Evolutionary conservation across 2,113 vertebrate species (phyloP).

Genomic region (Microcebus jonahi): DNA sequence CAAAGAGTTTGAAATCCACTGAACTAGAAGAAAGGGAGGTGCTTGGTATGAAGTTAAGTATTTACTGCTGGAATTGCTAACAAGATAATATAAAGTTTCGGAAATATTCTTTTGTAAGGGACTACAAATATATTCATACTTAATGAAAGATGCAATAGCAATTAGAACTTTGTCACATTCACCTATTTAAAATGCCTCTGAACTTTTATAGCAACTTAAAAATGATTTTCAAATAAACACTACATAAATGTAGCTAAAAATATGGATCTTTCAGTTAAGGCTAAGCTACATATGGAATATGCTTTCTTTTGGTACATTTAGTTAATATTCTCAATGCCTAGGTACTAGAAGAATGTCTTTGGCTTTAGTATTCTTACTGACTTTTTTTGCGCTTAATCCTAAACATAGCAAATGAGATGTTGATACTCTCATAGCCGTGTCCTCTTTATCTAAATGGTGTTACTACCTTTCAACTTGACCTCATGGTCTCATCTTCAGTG

Average conservation of each 20-base stretch:
- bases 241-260: not conserved
- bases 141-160: not conserved
- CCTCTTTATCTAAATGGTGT: not conserved
- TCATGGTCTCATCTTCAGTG: not conserved
- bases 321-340: not conserved
- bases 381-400: not conserved
- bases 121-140: not conserved
- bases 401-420: not conserved
- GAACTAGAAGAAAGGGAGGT: not conserved
- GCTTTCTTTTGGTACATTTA: not conserved
- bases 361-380: not conserved
- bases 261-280: not conserved
- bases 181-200: not conserved
- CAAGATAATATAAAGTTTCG: not conserved
- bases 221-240: constrained; percentile 5
- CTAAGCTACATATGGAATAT: not conserved
- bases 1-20: not conserved
- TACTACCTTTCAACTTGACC: not conserved
- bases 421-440: not conserved
- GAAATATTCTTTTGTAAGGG: not conserved
- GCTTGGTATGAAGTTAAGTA: not conserved
- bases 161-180: not conserved
- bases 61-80: not conserved
- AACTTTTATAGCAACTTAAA: not conserved
- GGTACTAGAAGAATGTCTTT: not conserved